Evolutionary conservation across 2,797 vertebrate genomes (phyloP), one percentile per base, ranked within the genome.

Genomic region (Hippocampus kuda): DNA sequence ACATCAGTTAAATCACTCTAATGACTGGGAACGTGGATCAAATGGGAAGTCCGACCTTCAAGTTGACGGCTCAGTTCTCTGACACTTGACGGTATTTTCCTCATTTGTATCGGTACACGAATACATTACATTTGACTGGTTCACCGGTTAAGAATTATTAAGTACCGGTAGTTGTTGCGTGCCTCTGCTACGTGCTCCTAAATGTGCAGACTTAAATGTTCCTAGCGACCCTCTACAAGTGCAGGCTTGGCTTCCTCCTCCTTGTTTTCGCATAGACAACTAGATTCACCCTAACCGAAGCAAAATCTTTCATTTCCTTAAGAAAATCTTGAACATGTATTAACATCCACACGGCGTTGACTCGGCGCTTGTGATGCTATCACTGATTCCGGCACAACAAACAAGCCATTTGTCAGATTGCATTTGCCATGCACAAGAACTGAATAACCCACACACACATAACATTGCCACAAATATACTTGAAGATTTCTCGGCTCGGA

Each of bases 341-440:
- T 82, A 77, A 70, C 78, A 78, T 63, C 62, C 51, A 30, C 62
- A 69, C 60, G 34, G 65, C 72, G 77, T 74, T 75, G 75, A 79
- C 76, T 81, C 69, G 76, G 73, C 62, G 76, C 79, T 70, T 67
- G 13, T 86, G 84, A 85, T 74, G 77, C 76, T 80, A 84, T 86
- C 86, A 84, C 46, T 81, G 83, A 83, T 77, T 83, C 65, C 72
- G 76, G 80, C 79, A 74, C 75, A 86, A 77, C 79, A 83, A 80
- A 87, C 73, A 61, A 83, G 81, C 75, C 75, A 84, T 89, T 88
- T 87, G 84, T 88, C 82, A 86, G 34, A 38, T 80, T 78, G 81
- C 83, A 80, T 48, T 48, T 13, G n/a, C 63, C 70, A 62, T 4
- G 2, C 6, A 24, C 53, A 30, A 57, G 13, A 67, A 54, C 34